Conservation (phyloP, 1,140 invertebrate genomes). For the Caenorhabditis tropicalis region DNA sequence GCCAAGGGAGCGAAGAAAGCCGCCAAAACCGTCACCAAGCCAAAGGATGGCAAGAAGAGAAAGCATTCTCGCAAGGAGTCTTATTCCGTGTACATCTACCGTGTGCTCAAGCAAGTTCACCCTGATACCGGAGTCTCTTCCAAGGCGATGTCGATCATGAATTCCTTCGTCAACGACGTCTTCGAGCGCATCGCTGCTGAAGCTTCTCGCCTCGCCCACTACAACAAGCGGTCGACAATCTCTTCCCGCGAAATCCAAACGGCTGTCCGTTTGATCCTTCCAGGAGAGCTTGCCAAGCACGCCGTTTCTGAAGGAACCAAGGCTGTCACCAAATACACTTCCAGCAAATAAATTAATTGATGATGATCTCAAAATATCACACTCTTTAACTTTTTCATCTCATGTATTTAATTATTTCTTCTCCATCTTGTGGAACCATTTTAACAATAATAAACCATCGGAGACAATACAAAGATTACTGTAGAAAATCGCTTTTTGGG, state of each 20-base stretch:
- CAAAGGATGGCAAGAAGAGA: conserved; percentile 66
- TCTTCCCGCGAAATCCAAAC: conserved; percentile 67
- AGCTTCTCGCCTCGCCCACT: conserved; percentile 78
- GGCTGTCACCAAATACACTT: conserved; percentile 73
- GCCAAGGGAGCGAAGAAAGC: conserved; percentile 28
- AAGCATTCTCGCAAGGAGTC: conserved; percentile 72
- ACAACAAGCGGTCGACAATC: conserved; percentile 77
- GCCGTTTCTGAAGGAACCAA: conserved; percentile 74
- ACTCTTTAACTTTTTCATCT: not conserved
- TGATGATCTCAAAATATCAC: not conserved
- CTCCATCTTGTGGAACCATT: too few relatives aligned
- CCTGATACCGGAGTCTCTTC: conserved; percentile 74
- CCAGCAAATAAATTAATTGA: conserved; percentile 21
- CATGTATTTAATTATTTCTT: too few relatives aligned
- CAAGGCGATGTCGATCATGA: conserved; percentile 77
- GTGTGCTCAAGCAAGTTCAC: conserved; percentile 72
- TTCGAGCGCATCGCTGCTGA: conserved; percentile 79
- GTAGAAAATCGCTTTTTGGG: too few relatives aligned
- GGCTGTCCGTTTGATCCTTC: conserved; percentile 67
- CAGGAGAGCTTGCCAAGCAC: conserved; percentile 73
- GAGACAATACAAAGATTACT: not conserved
- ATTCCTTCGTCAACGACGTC: conserved; percentile 78
- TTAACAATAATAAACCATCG: too few relatives aligned
- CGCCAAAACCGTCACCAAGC: conserved; percentile 4
- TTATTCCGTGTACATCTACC: conserved; percentile 67